Base-by-base conservation (phyloP, 2,113 vertebrate species). In the Tyto alba region DNA sequence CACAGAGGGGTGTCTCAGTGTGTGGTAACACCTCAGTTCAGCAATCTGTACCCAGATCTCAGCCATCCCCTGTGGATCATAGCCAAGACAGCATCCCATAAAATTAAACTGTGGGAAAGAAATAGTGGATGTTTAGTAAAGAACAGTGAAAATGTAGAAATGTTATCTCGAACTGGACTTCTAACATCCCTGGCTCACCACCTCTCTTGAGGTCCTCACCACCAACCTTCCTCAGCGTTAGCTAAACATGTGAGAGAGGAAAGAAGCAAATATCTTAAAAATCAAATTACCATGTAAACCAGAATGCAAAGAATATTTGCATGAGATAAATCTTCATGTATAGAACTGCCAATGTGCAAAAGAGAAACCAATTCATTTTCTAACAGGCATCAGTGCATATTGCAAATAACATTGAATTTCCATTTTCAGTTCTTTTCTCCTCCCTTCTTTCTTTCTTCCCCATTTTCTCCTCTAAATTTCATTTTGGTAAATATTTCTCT, bases 401-500 rank as follows among this genome's bases (percentile, higher is more conserved):
- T 91, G 92, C 36, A 60, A 55, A 45, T 38, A 89, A 57, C 0
- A 1, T 2, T 45, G 69, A 55, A 20, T 67, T 84, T 87, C 62
- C 21, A n/a, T 27, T 63, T 88, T 71, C 26, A 67, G 30, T 43
- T 80, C 8, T 80, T 87, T 88, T 40, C 18, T 67, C 8, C 40
- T 73, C 17, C 6, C 41, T 75, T 53, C 41, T 67, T 66, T 60
- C 13, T 60, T 93, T 43, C 43, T 52, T 82, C 7, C 17, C 19
- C 6, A 1, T 76, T 90, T 93, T 67, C 20, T 40, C 16, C 26
- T 83, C 72, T 53, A 66, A 47, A 66, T 91, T 86, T 83, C 7
- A 81, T 93, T 57, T 92, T 71, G 68, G 82, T 92, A 96, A 95
- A 89, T 89, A 87, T 82, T 95, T 94, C 71, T 88, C 50, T 57